These are phyloP conservation scores for Microcebus murinus DNA, from an alignment of 2,113 vertebrate genomes.

Conservation along the genomic window DNA sequence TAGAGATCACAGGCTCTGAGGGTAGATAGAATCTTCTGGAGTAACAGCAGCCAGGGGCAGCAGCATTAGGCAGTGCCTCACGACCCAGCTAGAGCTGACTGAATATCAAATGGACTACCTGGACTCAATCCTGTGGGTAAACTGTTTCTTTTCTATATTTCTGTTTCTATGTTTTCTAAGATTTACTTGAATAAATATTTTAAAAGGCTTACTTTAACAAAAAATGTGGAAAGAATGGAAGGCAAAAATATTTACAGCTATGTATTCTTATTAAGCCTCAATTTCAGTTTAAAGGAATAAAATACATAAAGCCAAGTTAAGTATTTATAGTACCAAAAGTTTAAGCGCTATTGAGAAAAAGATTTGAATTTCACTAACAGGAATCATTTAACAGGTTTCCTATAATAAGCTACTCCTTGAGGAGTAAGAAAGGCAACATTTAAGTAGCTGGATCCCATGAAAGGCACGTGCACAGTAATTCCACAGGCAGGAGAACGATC, in stretches of 20 bases:
- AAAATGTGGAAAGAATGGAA: not conserved
- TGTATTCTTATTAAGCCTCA: not conserved
- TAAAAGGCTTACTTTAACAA: not conserved
- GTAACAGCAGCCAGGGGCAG: not conserved
- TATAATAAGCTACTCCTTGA: too few species aligned
- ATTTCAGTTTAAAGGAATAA: not conserved
- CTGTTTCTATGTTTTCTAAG: not conserved
- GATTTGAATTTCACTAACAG: not conserved
- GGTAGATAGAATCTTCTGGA: not conserved
- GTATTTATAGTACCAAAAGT: not conserved
- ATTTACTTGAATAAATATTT: not conserved
- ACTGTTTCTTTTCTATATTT: not conserved
- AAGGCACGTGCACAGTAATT: too few species aligned
- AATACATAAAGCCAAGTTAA: not conserved
- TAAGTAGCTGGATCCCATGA: too few species aligned
- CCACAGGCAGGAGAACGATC: too few species aligned
- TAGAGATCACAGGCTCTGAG: not conserved
- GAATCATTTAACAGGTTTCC: not conserved
- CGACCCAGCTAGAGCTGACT: not conserved
- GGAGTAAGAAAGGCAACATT: too few species aligned
- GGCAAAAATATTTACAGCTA: not conserved
- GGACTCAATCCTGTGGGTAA: not conserved
- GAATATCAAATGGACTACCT: not conserved
- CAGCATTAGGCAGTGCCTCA: fast-evolving
- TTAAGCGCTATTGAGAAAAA: not conserved